phyloP scores from a whole-genome alignment of 2,113 vertebrate genomes.

The Bujurquina vittata region DNA sequence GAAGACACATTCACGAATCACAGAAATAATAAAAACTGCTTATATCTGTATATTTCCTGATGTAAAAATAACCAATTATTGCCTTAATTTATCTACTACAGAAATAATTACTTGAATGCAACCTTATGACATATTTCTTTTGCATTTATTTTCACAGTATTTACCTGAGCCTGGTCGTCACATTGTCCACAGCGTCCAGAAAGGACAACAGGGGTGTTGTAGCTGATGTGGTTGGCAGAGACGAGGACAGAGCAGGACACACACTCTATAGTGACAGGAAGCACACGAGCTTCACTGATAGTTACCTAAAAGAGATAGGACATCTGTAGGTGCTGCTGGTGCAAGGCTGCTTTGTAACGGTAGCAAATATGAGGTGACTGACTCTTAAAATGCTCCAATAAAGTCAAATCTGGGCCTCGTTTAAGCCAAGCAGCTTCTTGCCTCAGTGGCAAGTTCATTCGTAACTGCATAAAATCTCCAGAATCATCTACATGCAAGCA shows the following conservation, averaged over 20 bases:
- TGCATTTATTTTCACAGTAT: background rate
- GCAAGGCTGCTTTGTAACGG: background rate
- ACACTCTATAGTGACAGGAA: slow-evolving; percentile 76
- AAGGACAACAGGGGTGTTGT: slow-evolving; percentile 56
- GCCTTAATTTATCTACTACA: background rate
- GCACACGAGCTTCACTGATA: slow-evolving; percentile 52
- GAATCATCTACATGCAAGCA: background rate
- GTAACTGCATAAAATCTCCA: background rate
- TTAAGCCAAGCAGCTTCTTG: background rate
- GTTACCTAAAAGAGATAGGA: slow-evolving; percentile 71
- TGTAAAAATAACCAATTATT: background rate
- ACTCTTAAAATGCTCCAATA: too few relatives aligned
- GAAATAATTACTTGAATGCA: background rate
- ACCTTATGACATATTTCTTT: background rate
- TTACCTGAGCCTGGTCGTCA: slow-evolving; percentile 68
- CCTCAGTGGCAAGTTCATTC: background rate
- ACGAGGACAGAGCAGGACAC: slow-evolving; percentile 69
- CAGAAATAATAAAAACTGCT: background rate
- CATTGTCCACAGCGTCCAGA: slow-evolving; percentile 74
- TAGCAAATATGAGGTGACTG: background rate
- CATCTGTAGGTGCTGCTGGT: background rate
- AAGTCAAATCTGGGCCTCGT: background rate
- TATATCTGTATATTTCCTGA: background rate
- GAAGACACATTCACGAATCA: background rate
- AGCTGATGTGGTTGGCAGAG: slow-evolving; percentile 47